Percentiles rank a stretch among this genome's conserved stretches.
Conservation (phyloP, 1,140 invertebrate genomes). For the Rhagoletis zephyria region DNA sequence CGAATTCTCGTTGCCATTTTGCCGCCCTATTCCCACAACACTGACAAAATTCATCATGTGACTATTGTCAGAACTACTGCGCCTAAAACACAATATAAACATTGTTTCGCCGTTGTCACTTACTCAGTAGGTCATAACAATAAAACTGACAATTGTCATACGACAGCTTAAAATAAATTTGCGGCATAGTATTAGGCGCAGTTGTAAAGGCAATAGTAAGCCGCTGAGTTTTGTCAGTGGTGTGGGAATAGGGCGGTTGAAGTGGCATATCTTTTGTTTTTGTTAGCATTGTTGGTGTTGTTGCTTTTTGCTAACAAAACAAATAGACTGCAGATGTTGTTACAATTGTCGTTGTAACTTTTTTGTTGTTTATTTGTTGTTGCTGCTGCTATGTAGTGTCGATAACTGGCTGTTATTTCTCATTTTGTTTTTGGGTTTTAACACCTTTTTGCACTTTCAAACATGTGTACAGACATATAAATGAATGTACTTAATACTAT, state of each 20-base stretch:
- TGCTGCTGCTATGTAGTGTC: background rate
- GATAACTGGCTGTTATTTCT: background rate
- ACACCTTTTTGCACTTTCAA: background rate
- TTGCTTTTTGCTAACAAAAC: background rate
- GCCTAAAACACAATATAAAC: no score
- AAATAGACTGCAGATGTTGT: background rate
- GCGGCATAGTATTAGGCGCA: no score
- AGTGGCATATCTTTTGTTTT: background rate
- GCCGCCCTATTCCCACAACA: no score
- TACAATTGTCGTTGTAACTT: background rate
- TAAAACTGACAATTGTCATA: no score
- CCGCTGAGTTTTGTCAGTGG: no score
- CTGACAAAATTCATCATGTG: no score
- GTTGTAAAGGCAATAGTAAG: no score
- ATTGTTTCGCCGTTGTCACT: no score
- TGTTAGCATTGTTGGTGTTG: background rate
- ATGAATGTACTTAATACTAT: background rate
- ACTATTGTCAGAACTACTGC: no score
- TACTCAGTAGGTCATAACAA: no score
- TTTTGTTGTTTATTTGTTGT: background rate
- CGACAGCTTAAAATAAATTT: no score
- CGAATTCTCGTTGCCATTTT: background rate
- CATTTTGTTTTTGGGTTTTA: conserved; percentile 19
- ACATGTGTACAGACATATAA: background rate
- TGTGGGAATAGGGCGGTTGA: background rate